A percentile compares a stretch with the other conserved stretches of the same genome.
Evolutionary conservation across 1,140 invertebrate genomes (phyloP).

Genomic region (Gyrodactylus bullatarudis): DNA sequence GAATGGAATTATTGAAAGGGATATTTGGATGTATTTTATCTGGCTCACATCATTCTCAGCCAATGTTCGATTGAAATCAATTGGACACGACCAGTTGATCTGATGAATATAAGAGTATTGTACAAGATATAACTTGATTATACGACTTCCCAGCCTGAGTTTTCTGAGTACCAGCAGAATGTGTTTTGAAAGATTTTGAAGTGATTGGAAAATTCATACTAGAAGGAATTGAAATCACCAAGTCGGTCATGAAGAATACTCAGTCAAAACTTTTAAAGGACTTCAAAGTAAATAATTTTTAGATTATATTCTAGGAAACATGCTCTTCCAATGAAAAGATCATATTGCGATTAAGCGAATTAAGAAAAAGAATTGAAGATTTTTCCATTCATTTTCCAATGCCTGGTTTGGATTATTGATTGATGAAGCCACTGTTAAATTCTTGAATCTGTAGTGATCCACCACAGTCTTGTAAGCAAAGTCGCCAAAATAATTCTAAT

Average conservation of each 20-base stretch:
- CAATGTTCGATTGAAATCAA: neutral
- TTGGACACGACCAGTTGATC: neutral
- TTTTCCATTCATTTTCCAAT: neutral
- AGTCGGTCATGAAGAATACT: neutral
- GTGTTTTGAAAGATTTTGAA: neutral
- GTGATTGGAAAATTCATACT: neutral
- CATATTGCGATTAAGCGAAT: neutral
- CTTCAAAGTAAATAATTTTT: neutral
- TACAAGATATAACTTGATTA: neutral
- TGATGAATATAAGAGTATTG: neutral
- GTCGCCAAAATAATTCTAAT: too few relatives aligned
- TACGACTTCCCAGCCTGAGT: neutral
- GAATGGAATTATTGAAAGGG: neutral
- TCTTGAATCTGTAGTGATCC: too few relatives aligned
- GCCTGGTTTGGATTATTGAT: neutral
- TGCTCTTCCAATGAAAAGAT: neutral
- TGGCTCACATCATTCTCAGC: neutral
- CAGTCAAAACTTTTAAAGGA: neutral
- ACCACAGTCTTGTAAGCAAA: too few relatives aligned
- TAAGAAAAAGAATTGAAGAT: neutral
- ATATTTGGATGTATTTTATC: neutral
- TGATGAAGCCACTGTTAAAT: too few relatives aligned
- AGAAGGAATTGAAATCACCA: neutral
- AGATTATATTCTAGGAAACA: neutral
- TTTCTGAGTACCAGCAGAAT: neutral